Base-by-base conservation (phyloP, 2,888 invertebrate genomes). In the Volucella bombylans region DNA sequence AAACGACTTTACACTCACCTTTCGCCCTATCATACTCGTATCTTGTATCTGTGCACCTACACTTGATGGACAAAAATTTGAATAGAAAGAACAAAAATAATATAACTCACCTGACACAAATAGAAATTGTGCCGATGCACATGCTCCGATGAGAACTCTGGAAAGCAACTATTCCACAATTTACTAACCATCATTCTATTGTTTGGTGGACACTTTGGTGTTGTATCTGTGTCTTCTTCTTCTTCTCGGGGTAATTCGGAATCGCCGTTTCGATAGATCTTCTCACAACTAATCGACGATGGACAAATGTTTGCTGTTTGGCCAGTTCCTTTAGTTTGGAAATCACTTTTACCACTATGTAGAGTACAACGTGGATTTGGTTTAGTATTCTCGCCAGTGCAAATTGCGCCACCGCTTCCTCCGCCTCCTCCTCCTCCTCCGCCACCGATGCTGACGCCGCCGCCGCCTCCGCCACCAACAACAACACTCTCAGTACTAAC, bases 181-280 rank as follows among this genome's bases (percentile, higher is more conserved):
- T 91, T 91, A 88, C 91, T 91, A 87, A 92, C 92, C 92, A 92
- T 91, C 91, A 91, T 91, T 90, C 91, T 91, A 81, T 90, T 90
- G 73, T 89, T 89, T 83, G 90, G 90, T 86, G 90, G 88, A 87
- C 90, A 90, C 86, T 87, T 90, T 77, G 89, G 87, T 86, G 89
- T 88, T 87, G 89, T 89, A 87, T 89, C 89, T 64, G 87, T 86
- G 43, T 90, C 89, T 76, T 90, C 89, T 82, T 90, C 89, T 74
- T 90, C 90, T 78, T 90, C 90, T 86, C 54, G 52, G 54, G 67
- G 73, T 77, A 78, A 38, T 4, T 77, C 82, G 12, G 78, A 82
- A 73, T 78, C 78, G 18, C 61, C 82, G 77, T 82, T 81, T 12
- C 72, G 72, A 77, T 77, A 82, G 62, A 67, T 54, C 23, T 71